Percentiles rank a stretch among this genome's conserved stretches.
phyloP scores from a whole-genome alignment of 2,797 vertebrate species.

The Mormyrops boulengeri region DNA sequence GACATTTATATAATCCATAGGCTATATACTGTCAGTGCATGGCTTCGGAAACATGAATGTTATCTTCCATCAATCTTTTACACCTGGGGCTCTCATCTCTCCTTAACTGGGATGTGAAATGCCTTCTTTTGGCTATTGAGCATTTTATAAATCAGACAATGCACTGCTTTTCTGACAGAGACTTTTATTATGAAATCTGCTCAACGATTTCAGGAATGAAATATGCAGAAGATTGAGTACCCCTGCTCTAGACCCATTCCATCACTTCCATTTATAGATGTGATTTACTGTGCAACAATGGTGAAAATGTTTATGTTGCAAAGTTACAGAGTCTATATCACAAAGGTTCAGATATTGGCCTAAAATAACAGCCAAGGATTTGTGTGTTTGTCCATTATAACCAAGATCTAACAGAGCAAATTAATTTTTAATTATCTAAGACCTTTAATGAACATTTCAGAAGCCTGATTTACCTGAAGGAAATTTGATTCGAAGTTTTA shows the following conservation, averaged over 20 bases:
- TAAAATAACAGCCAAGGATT: background rate
- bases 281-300: background rate
- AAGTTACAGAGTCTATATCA: background rate
- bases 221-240: background rate
- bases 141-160: background rate
- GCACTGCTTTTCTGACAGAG: background rate
- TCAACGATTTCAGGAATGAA: background rate
- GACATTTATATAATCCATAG: background rate
- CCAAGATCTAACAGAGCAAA: background rate
- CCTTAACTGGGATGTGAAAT: background rate
- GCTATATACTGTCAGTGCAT: background rate
- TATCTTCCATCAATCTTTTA: background rate
- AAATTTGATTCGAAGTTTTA: background rate
- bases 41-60: background rate
- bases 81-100: background rate
- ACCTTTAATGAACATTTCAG: background rate
- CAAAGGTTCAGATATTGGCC: background rate
- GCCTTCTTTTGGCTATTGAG: background rate
- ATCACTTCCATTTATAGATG: background rate
- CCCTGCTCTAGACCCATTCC: background rate
- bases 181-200: conserved; percentile 5
- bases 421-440: background rate
- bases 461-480: background rate
- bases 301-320: background rate
- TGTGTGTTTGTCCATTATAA: background rate